A percentile compares a stretch with the other conserved stretches of the same genome.
Evolutionary conservation across 2,797 vertebrate genomes (phyloP).

Genomic region (Forpus xanthops): DNA sequence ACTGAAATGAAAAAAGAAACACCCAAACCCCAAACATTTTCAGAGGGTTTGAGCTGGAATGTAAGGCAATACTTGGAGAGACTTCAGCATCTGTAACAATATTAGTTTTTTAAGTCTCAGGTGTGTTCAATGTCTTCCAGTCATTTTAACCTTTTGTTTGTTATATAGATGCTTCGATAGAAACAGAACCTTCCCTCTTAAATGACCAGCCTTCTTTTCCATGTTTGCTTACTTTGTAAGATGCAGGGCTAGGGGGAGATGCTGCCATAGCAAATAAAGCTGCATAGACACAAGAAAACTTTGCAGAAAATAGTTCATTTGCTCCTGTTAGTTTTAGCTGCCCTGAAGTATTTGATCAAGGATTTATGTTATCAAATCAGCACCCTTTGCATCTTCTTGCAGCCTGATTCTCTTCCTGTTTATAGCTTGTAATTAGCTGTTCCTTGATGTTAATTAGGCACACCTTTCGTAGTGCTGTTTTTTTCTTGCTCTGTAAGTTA

Average conservation of each 20-base stretch:
- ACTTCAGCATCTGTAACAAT: not conserved
- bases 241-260: not conserved
- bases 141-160: not conserved
- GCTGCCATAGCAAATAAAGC: not conserved
- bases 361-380: not conserved
- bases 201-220: not conserved
- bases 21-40: not conserved
- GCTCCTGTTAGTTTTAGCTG: not conserved
- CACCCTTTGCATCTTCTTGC: not conserved
- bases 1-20: not conserved
- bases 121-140: not conserved
- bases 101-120: not conserved
- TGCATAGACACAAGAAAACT: not conserved
- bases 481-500: not conserved
- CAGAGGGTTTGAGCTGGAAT: not conserved
- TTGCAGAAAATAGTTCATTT: not conserved
- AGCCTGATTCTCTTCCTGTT: not conserved
- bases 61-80: not conserved
- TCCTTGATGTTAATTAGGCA: not conserved
- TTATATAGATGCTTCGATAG: not conserved
- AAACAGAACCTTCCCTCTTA: not conserved
- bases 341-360: slow-evolving; percentile 1
- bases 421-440: not conserved
- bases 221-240: not conserved
- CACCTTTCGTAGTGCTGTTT: not conserved